Conservation (phyloP, 2,113 vertebrate species). For the Sylvietta virens region DNA sequence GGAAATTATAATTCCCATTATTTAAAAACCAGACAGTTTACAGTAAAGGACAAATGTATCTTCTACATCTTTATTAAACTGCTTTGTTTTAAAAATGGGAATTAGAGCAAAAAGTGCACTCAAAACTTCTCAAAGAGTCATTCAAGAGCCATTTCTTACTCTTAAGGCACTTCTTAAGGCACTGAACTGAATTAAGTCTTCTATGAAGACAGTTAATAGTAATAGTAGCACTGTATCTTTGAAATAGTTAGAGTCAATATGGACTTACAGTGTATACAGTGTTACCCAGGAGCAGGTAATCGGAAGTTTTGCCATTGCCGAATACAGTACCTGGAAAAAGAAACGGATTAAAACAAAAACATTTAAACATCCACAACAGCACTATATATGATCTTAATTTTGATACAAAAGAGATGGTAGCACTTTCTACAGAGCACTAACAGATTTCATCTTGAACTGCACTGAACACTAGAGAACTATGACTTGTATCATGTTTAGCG, state of each 20-base stretch:
- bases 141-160: not conserved
- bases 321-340: constrained; percentile 85
- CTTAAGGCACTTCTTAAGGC: not conserved
- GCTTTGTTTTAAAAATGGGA: not conserved
- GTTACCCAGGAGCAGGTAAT: constrained; percentile 96
- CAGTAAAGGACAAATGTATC: not conserved
- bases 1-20: not conserved
- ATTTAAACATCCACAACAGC: not conserved
- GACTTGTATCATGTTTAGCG: not conserved
- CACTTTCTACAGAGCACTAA: not conserved
- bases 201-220: not conserved
- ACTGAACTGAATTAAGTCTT: not conserved
- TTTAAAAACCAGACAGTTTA: not conserved
- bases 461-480: not conserved
- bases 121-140: not conserved
- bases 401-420: not conserved
- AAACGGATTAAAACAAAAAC: constrained; percentile 3
- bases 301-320: constrained; percentile 90
- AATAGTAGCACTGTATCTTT: not conserved
- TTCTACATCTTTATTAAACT: not conserved
- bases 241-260: not conserved
- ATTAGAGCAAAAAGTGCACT: not conserved
- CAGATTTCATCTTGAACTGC: not conserved
- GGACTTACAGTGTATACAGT: constrained; percentile 97
- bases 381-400: not conserved